A percentile compares a stretch with the other conserved stretches of the same genome.
These are phyloP conservation scores for Dasysyrphus tricinctus DNA, from an alignment of 2,888 invertebrate species.

Conservation along the genomic window DNA sequence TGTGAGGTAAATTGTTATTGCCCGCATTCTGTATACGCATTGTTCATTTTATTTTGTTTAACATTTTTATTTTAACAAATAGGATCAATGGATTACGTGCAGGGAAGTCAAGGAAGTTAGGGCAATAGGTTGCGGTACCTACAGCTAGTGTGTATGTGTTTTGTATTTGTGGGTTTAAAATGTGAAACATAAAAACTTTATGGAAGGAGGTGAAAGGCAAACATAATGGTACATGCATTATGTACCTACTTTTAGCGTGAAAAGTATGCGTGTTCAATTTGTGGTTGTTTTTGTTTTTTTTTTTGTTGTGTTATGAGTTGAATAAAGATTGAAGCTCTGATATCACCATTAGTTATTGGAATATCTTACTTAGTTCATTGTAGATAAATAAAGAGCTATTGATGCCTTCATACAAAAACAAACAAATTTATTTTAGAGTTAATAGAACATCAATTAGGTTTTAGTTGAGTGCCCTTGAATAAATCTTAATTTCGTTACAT, in stretches of 20 bases:
- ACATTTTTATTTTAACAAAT: constrained; percentile 52
- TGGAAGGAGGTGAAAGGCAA: not conserved
- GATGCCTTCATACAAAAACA: not conserved
- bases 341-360: constrained; percentile 22
- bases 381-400: not conserved
- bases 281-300: constrained; percentile 15
- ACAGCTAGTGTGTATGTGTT: constrained; percentile 14
- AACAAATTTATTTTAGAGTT: not conserved
- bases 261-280: constrained; percentile 28
- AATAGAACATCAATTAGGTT: not conserved
- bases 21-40: constrained; percentile 57
- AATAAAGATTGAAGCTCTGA: constrained; percentile 17
- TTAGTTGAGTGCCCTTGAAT: not conserved
- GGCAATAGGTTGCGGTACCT: constrained; percentile 26
- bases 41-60: constrained; percentile 62
- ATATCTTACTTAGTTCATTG: constrained; percentile 29
- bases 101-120: constrained; percentile 29
- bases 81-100: constrained; percentile 72
- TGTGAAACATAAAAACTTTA: not conserved
- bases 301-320: not conserved
- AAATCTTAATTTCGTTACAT: not conserved
- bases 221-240: constrained; percentile 7
- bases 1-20: constrained; percentile 32
- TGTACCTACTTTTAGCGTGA: not conserved
- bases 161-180: not conserved